Evolutionary conservation across 2,888 invertebrate species (phyloP).

Genomic region (Morpho helenor): DNA sequence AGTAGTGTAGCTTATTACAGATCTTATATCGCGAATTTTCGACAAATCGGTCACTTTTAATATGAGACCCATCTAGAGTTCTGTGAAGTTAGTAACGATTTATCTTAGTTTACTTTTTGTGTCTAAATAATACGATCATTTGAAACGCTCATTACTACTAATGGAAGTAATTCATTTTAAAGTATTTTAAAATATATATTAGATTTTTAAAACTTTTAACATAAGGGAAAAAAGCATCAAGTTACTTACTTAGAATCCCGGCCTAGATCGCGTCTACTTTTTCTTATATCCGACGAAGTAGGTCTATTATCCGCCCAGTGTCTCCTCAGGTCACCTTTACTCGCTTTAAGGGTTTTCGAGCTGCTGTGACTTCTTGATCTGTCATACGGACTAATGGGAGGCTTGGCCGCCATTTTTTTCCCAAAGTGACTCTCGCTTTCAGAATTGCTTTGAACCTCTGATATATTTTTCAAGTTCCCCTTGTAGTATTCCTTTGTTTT

Average conservation of each 20-base stretch:
- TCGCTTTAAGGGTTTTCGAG: conserved; percentile 62
- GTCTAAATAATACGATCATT: too few species aligned
- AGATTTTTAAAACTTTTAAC: too few species aligned
- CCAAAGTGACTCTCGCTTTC: conserved; percentile 63
- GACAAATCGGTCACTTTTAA: too few species aligned
- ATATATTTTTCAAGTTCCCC: conserved; percentile 79
- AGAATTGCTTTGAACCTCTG: conserved; percentile 71
- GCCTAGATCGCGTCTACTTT: conserved; percentile 62
- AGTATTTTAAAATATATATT: too few species aligned
- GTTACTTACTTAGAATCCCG: conserved; percentile 61
- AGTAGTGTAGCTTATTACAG: neutral
- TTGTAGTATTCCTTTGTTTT: conserved; percentile 57
- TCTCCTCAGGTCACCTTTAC: conserved; percentile 44
- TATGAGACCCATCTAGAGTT: neutral
- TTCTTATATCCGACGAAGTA: conserved; percentile 57
- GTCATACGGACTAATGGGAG: conserved; percentile 69
- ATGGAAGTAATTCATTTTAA: too few species aligned
- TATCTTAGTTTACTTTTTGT: too few species aligned
- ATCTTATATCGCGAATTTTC: too few species aligned
- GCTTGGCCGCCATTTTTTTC: conserved; percentile 50
- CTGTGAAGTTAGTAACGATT: neutral
- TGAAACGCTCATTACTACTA: too few species aligned
- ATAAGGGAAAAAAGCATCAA: neutral
- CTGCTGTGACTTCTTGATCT: conserved; percentile 69
- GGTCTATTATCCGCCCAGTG: conserved; percentile 41